phyloP scores from a whole-genome alignment of 2,113 vertebrate species.

The Pelusios castaneus region DNA sequence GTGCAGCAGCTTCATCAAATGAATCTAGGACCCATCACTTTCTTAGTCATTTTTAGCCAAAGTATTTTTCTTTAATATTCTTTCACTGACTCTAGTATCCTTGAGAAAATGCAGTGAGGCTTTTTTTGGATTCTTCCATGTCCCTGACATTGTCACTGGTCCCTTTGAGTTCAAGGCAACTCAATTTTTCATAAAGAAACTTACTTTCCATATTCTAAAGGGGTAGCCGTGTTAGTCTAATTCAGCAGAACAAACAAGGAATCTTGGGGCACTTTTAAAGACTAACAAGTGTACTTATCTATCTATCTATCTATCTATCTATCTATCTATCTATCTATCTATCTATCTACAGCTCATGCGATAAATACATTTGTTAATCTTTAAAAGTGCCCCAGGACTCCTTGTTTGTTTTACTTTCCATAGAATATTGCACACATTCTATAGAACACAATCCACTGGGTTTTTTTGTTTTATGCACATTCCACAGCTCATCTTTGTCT shows the following conservation, averaged over 20 bases:
- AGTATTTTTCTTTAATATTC: not conserved
- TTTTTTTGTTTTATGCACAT: not conserved
- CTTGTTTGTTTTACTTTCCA: not conserved
- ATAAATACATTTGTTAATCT: too few species aligned
- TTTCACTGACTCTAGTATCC: not conserved
- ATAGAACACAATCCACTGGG: not conserved
- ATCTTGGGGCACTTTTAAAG: too few species aligned
- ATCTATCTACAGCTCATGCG: too few species aligned
- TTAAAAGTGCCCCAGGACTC: too few species aligned
- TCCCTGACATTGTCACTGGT: not conserved
- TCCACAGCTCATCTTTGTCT: not conserved
- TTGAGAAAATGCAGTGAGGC: not conserved
- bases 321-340: too few species aligned
- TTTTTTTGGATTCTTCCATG: not conserved
- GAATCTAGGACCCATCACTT: not conserved
- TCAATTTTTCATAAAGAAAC: not conserved
- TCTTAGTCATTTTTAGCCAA: not conserved
- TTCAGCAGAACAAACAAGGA: too few species aligned
- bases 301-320: too few species aligned
- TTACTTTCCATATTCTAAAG: not conserved
- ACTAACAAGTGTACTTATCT: too few species aligned
- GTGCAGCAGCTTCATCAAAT: not conserved
- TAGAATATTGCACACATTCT: not conserved
- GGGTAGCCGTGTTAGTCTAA: too few species aligned
- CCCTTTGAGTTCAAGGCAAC: not conserved